Evolutionary conservation across 2,113 vertebrate genomes (phyloP).

Genomic region (Malurus alboscapulatus): DNA sequence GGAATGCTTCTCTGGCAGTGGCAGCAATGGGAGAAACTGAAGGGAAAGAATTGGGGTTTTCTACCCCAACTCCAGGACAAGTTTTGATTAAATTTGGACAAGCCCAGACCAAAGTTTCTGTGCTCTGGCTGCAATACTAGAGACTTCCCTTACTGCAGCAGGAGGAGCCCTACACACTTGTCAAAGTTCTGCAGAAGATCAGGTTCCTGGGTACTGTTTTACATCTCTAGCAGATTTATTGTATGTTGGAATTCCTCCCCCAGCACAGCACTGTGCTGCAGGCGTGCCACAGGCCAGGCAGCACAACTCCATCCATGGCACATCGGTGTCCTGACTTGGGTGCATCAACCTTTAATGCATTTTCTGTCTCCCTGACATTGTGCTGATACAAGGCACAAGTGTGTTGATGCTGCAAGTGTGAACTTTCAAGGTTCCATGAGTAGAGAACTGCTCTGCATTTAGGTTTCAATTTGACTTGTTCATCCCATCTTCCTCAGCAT

Average conservation of each 20-base stretch:
- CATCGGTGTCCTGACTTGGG: fast-evolving
- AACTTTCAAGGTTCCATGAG: not conserved
- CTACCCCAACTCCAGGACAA: not conserved
- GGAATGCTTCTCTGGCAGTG: not conserved
- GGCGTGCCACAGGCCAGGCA: not conserved
- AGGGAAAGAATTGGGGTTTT: not conserved
- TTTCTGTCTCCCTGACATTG: not conserved
- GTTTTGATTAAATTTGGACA: not conserved
- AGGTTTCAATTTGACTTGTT: not conserved
- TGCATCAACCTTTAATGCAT: not conserved
- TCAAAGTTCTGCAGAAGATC: not conserved
- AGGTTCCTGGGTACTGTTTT: not conserved
- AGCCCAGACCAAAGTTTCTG: not conserved
- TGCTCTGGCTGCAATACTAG: not conserved
- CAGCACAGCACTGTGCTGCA: not conserved
- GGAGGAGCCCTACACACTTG: not conserved
- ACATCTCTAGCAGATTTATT: not conserved
- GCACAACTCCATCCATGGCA: fast-evolving
- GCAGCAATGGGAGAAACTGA: not conserved
- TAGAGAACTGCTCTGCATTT: not conserved
- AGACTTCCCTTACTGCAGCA: fast-evolving
- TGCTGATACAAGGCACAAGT: not conserved
- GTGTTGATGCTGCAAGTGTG: not conserved
- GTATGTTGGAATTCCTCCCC: not conserved
- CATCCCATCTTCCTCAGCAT: not conserved